Conservation (phyloP, 2,113 vertebrate genomes). For the Proteles cristata region DNA sequence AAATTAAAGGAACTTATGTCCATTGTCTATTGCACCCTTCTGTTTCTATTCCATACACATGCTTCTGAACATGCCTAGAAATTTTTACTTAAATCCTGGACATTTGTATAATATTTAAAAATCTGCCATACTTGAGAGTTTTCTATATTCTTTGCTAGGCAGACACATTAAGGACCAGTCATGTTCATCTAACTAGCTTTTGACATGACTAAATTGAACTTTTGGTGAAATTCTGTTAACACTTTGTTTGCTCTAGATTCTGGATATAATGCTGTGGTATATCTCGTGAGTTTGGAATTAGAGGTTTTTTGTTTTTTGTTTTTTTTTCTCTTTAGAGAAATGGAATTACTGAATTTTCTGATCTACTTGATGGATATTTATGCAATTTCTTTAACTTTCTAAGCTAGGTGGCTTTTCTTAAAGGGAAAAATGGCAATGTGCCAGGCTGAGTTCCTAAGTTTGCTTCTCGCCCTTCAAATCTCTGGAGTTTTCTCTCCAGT, state of each 20-base stretch:
- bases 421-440: background rate
- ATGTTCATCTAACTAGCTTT: background rate
- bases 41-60: background rate
- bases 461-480: background rate
- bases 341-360: background rate
- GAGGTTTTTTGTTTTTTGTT: background rate
- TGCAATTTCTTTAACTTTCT: background rate
- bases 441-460: background rate
- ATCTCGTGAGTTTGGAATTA: background rate
- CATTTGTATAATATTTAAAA: background rate
- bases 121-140: background rate
- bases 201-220: background rate
- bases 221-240: background rate
- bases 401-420: background rate
- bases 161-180: background rate
- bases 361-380: background rate
- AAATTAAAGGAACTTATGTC: background rate
- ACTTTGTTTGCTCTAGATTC: background rate
- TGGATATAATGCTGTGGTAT: background rate
- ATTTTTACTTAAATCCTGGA: background rate
- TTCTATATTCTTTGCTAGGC: background rate
- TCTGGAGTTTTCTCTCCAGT: background rate
- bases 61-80: background rate
- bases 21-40: background rate
- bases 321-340: background rate